Conservation (phyloP, 2,113 vertebrate genomes). For the Syngnathoides biaculeatus region DNA sequence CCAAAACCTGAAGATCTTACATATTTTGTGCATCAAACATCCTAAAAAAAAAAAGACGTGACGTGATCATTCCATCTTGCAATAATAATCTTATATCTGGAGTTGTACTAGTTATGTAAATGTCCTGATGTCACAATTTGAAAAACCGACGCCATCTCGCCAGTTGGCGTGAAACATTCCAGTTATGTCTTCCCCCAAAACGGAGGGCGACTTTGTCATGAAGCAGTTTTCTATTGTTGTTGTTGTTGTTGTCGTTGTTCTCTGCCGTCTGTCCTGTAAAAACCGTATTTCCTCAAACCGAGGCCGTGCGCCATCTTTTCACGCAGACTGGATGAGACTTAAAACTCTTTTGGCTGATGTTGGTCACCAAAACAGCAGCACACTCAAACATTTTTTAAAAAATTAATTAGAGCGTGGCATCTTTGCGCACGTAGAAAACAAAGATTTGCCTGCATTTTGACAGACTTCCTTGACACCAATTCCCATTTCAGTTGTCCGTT, state of each 20-base stretch:
- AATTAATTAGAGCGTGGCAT: background rate
- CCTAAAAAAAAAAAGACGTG: no score
- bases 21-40: background rate
- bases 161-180: constrained; percentile 3
- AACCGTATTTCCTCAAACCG: background rate
- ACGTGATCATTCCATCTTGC: background rate
- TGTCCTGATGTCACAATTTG: constrained; percentile 3
- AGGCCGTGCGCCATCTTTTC: background rate
- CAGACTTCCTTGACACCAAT: no score
- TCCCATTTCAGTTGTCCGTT: no score
- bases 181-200: background rate
- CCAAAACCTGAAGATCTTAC: background rate
- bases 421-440: no score
- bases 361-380: background rate
- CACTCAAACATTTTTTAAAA: background rate
- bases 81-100: background rate
- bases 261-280: background rate
- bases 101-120: constrained; percentile 1
- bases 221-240: background rate
- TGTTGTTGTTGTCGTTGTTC: background rate
- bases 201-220: background rate
- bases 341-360: background rate
- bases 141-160: background rate
- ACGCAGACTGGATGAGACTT: background rate
- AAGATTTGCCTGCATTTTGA: background rate